These are phyloP conservation scores for Drosophila mettleri DNA, from an alignment of 2,888 invertebrate species.

Conservation along the genomic window DNA sequence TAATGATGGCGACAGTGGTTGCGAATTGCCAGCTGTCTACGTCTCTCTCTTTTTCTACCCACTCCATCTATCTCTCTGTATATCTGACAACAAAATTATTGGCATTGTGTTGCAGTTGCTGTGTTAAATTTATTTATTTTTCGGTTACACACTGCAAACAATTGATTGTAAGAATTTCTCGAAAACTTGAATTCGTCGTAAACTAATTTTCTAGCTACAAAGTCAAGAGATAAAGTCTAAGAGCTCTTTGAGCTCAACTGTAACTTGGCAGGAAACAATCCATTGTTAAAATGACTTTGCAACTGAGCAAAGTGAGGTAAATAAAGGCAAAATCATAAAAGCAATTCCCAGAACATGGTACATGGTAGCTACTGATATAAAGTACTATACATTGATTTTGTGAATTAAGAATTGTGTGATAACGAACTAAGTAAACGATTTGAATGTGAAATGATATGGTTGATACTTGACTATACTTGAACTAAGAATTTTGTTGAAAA, in stretches of 20 bases:
- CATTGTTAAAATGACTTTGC: not conserved
- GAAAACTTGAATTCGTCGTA: constrained; percentile 2
- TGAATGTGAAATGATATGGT: no score
- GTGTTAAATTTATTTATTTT: constrained; percentile 37
- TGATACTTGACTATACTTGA: no score
- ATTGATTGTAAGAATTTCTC: constrained; percentile 1
- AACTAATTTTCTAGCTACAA: constrained; percentile 17
- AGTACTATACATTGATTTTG: no score
- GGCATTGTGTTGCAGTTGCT: constrained; percentile 53
- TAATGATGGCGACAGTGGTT: constrained; percentile 62
- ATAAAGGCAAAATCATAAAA: not conserved
- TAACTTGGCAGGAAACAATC: constrained; percentile 1
- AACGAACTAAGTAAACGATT: no score
- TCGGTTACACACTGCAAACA: constrained; percentile 41
- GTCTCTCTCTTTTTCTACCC: constrained; percentile 1
- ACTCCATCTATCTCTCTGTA: not conserved
- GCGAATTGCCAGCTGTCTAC: constrained; percentile 66
- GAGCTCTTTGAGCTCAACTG: not conserved
- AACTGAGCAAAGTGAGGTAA: not conserved
- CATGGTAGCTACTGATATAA: not conserved
- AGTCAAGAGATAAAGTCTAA: constrained; percentile 12
- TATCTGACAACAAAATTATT: constrained; percentile 47
- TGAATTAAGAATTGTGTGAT: not conserved
- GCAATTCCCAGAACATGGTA: no score
- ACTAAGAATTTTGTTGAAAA: no score